phyloP scores from a whole-genome alignment of 2,113 vertebrate genomes.

The Thamnaconus septentrionalis region DNA sequence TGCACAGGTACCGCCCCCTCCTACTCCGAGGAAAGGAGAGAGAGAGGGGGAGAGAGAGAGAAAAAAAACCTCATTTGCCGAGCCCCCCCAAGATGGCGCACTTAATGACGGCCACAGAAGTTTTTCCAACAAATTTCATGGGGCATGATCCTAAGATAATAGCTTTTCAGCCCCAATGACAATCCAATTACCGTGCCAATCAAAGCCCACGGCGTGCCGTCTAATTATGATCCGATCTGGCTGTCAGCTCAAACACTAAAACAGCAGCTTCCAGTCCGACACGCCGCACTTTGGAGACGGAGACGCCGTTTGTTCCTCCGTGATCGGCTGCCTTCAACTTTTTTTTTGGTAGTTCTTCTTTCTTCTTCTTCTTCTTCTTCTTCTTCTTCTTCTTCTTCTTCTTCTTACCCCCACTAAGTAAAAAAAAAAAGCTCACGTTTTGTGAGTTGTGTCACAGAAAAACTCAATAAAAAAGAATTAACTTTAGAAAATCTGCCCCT shows the following conservation, averaged over 20 bases:
- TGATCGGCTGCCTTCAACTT: constrained; percentile 82
- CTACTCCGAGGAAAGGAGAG: constrained; percentile 54
- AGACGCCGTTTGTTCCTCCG: constrained; percentile 81
- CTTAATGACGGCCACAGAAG: constrained; percentile 99
- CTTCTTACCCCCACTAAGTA: too few relatives aligned
- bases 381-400: too few relatives aligned
- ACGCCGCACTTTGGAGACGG: constrained; percentile 92
- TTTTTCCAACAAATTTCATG: constrained; percentile 99
- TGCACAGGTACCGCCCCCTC: constrained; percentile 78
- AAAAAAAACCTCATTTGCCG: constrained; percentile 94
- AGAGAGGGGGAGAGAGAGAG: not conserved
- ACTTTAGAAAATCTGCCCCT: too few relatives aligned
- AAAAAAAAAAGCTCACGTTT: too few relatives aligned
- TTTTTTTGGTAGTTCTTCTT: constrained; percentile 22
- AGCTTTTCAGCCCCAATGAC: constrained; percentile 99
- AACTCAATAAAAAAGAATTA: too few relatives aligned
- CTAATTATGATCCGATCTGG: constrained; percentile 99
- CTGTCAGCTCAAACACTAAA: constrained; percentile 99
- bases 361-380: too few relatives aligned
- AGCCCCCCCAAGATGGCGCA: constrained; percentile 95
- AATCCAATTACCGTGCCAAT: constrained; percentile 99
- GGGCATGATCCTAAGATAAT: constrained; percentile 99
- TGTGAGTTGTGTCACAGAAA: too few relatives aligned
- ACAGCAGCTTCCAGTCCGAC: constrained; percentile 99
- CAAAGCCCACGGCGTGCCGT: constrained; percentile 99